Percentiles rank a stretch among this genome's conserved stretches.
These are phyloP conservation scores for Strigamia crassipes DNA, from an alignment of 2,888 invertebrate genomes.

Conservation along the genomic window DNA sequence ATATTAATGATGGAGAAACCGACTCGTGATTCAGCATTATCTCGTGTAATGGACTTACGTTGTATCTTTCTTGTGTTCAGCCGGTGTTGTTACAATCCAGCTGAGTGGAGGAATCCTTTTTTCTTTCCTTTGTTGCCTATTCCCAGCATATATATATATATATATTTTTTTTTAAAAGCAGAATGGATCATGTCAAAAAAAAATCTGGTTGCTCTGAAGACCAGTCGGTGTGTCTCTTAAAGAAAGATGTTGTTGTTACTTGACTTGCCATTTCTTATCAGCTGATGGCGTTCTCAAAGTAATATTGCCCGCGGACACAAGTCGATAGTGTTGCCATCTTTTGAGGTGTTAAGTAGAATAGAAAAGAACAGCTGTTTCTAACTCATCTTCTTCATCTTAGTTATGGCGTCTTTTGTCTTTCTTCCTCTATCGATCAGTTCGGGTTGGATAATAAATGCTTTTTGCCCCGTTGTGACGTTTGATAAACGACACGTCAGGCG, in stretches of 20 bases:
- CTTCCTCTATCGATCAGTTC: slow-evolving; percentile 30
- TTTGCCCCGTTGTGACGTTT: slow-evolving; percentile 21
- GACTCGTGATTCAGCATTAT: slow-evolving; percentile 11
- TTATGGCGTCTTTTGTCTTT: slow-evolving; percentile 30
- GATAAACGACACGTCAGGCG: slow-evolving; percentile 26
- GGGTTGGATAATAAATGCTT: slow-evolving; percentile 21
- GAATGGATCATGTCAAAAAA: background rate
- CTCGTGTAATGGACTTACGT: background rate
- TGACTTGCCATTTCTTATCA: slow-evolving; percentile 26
- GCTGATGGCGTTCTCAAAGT: slow-evolving; percentile 13
- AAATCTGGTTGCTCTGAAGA: background rate
- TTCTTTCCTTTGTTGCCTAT: background rate
- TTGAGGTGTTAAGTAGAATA: slow-evolving; percentile 18
- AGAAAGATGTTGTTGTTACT: slow-evolving; percentile 17
- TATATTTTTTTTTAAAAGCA: background rate
- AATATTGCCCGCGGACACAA: slow-evolving; percentile 12
- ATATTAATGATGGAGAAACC: background rate
- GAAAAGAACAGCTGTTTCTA: slow-evolving; percentile 18
- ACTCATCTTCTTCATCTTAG: slow-evolving; percentile 14
- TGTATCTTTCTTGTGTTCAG: background rate
- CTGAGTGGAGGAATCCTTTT: background rate
- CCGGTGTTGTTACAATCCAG: background rate
- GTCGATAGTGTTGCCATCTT: slow-evolving; percentile 30
- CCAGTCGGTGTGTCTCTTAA: background rate
- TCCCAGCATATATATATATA: too few species aligned